Conservation (phyloP, 2,113 vertebrate species). For the Calidris pygmaea region DNA sequence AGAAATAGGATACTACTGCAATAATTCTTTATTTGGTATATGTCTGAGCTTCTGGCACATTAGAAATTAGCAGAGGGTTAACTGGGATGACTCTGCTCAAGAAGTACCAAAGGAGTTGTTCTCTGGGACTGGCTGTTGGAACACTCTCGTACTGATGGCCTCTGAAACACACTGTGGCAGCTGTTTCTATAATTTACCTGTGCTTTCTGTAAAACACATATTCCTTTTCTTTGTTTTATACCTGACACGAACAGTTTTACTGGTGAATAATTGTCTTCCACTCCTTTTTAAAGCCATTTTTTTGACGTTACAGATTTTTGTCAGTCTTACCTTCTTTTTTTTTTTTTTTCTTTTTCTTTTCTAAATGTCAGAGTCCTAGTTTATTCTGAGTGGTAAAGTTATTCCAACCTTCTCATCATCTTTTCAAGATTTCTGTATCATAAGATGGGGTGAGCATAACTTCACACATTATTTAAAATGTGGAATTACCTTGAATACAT, state of each 20-base stretch:
- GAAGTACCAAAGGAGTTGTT: background rate
- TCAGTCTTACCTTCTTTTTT: no score
- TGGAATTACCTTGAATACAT: slow-evolving; percentile 10
- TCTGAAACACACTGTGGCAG: background rate
- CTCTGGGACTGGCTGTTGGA: background rate
- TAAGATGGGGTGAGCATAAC: background rate
- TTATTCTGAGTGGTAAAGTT: background rate
- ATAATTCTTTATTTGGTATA: background rate
- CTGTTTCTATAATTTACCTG: background rate
- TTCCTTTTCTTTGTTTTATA: background rate
- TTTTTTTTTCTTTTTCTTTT: background rate
- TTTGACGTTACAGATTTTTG: background rate
- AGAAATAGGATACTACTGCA: background rate
- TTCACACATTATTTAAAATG: background rate
- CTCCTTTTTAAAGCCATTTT: background rate
- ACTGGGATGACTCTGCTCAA: background rate
- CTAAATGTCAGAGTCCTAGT: background rate
- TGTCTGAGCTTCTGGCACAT: background rate
- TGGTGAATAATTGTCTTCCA: background rate
- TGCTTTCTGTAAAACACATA: background rate
- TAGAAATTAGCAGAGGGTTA: background rate
- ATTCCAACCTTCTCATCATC: background rate
- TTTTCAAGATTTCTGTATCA: background rate
- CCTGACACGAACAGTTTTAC: background rate
- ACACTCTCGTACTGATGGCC: background rate